These are phyloP conservation scores for Podarcis lilfordi DNA, from an alignment of 2,797 vertebrate genomes.

Conservation along the genomic window DNA sequence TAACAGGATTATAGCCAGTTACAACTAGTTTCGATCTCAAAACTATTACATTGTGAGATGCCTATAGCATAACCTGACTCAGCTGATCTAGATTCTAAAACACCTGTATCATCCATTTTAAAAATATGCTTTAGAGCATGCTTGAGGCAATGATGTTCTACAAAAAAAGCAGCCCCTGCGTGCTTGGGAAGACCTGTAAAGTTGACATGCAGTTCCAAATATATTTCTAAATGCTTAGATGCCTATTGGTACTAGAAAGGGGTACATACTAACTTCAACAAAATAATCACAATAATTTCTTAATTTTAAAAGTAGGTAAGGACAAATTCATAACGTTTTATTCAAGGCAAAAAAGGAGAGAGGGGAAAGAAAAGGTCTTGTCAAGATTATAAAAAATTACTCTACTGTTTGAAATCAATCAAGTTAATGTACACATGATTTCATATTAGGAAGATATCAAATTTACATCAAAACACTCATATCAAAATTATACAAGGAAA, in stretches of 20 bases:
- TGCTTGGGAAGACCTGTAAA: slow-evolving; percentile 49
- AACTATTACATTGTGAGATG: slow-evolving; percentile 28
- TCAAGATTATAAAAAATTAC: slow-evolving; percentile 9
- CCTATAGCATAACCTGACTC: slow-evolving; percentile 11
- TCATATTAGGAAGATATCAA: slow-evolving; percentile 32
- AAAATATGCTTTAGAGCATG: slow-evolving; percentile 59
- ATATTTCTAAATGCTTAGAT: slow-evolving; percentile 23
- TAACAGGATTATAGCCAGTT: slow-evolving; percentile 22
- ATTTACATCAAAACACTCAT: slow-evolving; percentile 57
- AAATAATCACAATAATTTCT: slow-evolving; percentile 58
- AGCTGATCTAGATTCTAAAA: slow-evolving; percentile 19
- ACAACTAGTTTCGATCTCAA: slow-evolving; percentile 25
- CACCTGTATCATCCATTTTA: slow-evolving; percentile 27
- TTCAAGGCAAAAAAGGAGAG: background rate
- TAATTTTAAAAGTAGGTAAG: slow-evolving; percentile 50
- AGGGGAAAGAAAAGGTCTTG: slow-evolving; percentile 23
- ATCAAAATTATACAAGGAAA: slow-evolving; percentile 58
- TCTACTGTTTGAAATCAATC: slow-evolving; percentile 34
- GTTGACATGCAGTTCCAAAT: slow-evolving; percentile 59
- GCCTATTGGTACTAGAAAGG: slow-evolving; percentile 44
- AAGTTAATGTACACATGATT: slow-evolving; percentile 34
- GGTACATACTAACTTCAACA: slow-evolving; percentile 14
- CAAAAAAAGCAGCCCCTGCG: slow-evolving; percentile 50
- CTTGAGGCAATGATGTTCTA: slow-evolving; percentile 49
- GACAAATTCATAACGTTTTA: slow-evolving; percentile 40